These are phyloP conservation scores for Vultur gryphus DNA, from an alignment of 2,797 vertebrate genomes.

Conservation along the genomic window DNA sequence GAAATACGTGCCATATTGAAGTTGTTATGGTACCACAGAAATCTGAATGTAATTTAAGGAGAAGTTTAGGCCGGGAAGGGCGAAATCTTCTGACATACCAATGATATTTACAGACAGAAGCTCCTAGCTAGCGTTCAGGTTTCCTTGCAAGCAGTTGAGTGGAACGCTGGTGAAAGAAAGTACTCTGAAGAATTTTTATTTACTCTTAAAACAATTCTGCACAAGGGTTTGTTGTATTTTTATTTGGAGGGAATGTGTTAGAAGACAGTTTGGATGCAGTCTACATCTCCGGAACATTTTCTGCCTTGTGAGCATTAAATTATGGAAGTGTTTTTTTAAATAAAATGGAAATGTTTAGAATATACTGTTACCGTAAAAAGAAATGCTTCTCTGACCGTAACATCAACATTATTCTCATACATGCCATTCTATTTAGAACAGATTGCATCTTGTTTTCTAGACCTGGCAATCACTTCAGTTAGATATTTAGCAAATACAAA, in stretches of 20 bases:
- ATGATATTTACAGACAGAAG: conserved; percentile 50
- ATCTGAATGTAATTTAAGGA: conserved; percentile 68
- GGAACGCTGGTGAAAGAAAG: conserved; percentile 10
- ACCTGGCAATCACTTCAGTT: background rate
- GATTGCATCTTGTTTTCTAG: conserved; percentile 18
- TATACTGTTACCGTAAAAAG: background rate
- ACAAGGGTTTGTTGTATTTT: background rate
- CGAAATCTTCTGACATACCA: conserved; percentile 11
- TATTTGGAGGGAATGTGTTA: background rate
- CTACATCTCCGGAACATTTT: background rate
- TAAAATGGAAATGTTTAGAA: conserved; percentile 24
- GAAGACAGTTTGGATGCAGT: background rate
- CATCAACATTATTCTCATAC: background rate
- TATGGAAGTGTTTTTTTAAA: background rate
- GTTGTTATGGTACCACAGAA: conserved; percentile 65
- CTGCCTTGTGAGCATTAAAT: background rate
- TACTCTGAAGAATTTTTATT: conserved; percentile 20
- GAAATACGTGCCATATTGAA: conserved; percentile 56
- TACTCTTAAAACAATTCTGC: conserved; percentile 4
- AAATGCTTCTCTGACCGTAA: background rate
- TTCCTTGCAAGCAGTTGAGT: conserved; percentile 8
- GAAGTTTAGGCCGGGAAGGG: background rate
- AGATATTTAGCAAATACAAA: background rate
- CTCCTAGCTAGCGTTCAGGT: conserved; percentile 46
- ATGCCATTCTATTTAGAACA: conserved; percentile 13